Base-by-base conservation (phyloP, 2,113 vertebrate genomes). In the Ranitomeya variabilis region DNA sequence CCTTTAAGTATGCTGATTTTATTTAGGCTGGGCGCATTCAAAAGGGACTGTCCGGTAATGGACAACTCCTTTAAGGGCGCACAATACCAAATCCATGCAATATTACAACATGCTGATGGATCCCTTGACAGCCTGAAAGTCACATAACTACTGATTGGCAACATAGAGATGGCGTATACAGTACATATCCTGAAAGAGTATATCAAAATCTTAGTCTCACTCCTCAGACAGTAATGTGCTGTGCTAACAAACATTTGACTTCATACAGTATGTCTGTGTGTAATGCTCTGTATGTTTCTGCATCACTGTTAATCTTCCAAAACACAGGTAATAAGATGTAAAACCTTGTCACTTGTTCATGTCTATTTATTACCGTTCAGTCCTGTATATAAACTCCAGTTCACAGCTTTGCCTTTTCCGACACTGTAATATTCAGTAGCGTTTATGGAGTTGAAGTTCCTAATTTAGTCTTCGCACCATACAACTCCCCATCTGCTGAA, bases 401-500 rank as follows among this genome's bases (percentile, higher is more conserved):
- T 80, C 77, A 84, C 31, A 66, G 26, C 23, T 45, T 62, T 67
- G 82, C 62, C 21, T 69, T 85, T 54, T 71, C 16, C 16, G 31
- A 85, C 51, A 85, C 83, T 71, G 66, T 52, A 73, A 55, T 73
- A 23, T 85, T 71, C 37, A 67, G 45, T 23, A 83, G 59, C 9
- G 52, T 21, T 21, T 69, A 71, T 37, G 66, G 15, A 71, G 18
- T 16, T 54, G 23, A 52, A 31, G 26, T 26, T 85, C 37, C 83
- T 31, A 85, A 85, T 85, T 26, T 85, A 55, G 64, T 52, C 45
- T 71, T 54, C 45, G 8, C 83, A 71, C 45, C 73, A 73, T 73
- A 73, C 66, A 55, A 54, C 51, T 26, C 71, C 37, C 83, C 83
- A 85, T 85, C 83, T 85, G 83, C 55, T 85, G 31, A 52, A 66